A percentile compares a stretch with the other conserved stretches of the same genome.
phyloP scores from a whole-genome alignment of 2,888 invertebrate genomes.

The Ganaspis brasiliensis region DNA sequence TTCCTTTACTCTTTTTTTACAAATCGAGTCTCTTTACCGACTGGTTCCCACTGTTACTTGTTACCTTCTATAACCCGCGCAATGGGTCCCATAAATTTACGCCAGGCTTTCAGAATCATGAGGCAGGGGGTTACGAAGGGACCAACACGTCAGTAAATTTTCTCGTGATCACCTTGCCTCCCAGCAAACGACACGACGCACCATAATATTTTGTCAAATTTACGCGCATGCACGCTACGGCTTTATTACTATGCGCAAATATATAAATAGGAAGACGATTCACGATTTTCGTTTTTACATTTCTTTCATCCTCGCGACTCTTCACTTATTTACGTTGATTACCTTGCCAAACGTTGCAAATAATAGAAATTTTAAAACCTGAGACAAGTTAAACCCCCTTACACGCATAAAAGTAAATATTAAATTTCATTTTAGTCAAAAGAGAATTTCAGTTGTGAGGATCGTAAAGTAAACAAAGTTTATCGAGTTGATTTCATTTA shows the following conservation, averaged over 20 bases:
- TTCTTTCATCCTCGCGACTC: constrained; percentile 29
- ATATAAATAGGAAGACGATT: constrained; percentile 42
- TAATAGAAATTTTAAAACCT: neutral
- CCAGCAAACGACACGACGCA: constrained; percentile 63
- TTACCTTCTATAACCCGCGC: constrained; percentile 33
- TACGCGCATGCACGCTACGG: constrained; percentile 71
- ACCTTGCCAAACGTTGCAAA: constrained; percentile 1
- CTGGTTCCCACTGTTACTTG: constrained; percentile 29
- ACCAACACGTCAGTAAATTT: constrained; percentile 73
- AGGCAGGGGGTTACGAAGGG: constrained; percentile 56
- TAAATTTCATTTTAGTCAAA: constrained; percentile 18
- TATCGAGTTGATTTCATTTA: constrained; percentile 11
- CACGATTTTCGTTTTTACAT: constrained; percentile 36
- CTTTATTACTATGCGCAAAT: constrained; percentile 72
- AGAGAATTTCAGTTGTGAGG: neutral
- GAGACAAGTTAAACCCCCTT: neutral
- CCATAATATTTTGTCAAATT: constrained; percentile 75
- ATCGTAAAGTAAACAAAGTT: constrained; percentile 6
- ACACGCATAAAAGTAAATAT: neutral
- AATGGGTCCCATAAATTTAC: constrained; percentile 38
- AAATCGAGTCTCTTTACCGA: constrained; percentile 36
- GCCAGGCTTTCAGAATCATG: constrained; percentile 32
- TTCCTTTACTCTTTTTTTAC: neutral
- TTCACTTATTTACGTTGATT: constrained; percentile 28
- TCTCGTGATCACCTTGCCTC: constrained; percentile 69